Conservation (phyloP, 1,140 invertebrate genomes). For the Megalonaias nervosa region DNA sequence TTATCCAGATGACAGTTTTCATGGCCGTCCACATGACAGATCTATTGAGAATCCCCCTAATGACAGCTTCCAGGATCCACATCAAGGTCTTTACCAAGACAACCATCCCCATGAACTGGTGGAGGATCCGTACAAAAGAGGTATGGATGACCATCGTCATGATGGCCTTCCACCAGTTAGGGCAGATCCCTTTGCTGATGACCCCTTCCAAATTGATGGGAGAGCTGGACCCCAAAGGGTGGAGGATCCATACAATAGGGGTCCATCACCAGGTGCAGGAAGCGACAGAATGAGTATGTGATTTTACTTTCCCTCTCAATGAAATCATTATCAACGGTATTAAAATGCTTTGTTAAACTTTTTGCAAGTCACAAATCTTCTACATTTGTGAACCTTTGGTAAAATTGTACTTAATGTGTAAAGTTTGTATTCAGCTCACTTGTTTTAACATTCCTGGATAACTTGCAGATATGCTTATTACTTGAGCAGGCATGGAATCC, state of each 20-base stretch:
- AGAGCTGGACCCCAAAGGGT: constrained; percentile 20
- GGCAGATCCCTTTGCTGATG: constrained; percentile 64
- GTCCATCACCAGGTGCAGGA: constrained; percentile 78
- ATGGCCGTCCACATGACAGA: constrained; percentile 33
- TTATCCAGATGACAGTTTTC: constrained; percentile 73
- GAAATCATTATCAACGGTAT: no score
- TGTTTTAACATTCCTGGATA: no score
- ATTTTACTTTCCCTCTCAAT: not conserved
- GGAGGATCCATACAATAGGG: constrained; percentile 76
- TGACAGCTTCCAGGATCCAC: constrained; percentile 26
- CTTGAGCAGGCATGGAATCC: no score
- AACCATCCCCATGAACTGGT: constrained; percentile 33
- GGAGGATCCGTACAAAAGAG: constrained; percentile 36
- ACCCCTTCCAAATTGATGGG: constrained; percentile 58
- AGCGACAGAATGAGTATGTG: constrained; percentile 77
- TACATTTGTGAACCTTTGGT: no score
- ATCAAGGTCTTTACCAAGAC: constrained; percentile 16
- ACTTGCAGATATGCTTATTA: no score
- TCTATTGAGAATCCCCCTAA: constrained; percentile 31
- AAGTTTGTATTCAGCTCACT: no score
- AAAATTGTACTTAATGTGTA: no score
- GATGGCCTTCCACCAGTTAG: constrained; percentile 61
- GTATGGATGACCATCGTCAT: constrained; percentile 48
- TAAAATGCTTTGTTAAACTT: no score
- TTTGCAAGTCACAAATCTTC: no score